Evolutionary conservation across 2,888 invertebrate genomes (phyloP), one percentile per base, ranked within the genome.

Genomic region (Acrobasis consociella): DNA sequence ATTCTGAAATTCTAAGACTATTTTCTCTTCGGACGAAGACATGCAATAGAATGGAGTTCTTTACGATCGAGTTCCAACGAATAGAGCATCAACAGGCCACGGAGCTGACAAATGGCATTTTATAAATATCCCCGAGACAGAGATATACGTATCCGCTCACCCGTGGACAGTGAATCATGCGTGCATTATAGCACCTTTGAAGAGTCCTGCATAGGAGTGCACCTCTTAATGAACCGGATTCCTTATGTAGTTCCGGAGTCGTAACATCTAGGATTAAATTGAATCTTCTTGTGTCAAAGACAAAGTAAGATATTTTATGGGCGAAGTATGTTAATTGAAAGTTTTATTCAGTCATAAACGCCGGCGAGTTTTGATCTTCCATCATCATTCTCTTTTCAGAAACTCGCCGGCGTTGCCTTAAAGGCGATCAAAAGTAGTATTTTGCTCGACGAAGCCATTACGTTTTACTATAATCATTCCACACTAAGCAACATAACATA

Each of bases 71-170:
- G 38, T 10, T 38, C 38, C 9, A 38, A 55, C 53, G 53, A 55
- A 55, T 55, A 55, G 42, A 17, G 42, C 15, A 17, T 31, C 31
- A 31, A 31, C 8, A 31, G 5, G 1, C 31, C 5, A 8, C 31
- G 39, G 42, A 17, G 56, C 10, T 10, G 56, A 56, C 56, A 56
- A 42, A 56, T 42, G 16, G 56, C 38, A 39, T 17, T 56, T 56
- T 42, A 56, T 42, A 56, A 56, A 56, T 56, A 56, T 17, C 16
- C 13, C 55, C 11, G 37, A 7, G 42, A 56, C 56, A 56, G 56
- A 42, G 56, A 56, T 42, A 56, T 42, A 56, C 42, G 56, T 17
- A 42, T 56, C 56, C 56, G 56, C 39, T 56, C 56, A 56, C 10
- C 17, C 9, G 42, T 16, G 42, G 56, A 42, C 42, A 42, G 39